phyloP scores from a whole-genome alignment of 1,140 invertebrate species.

The Phenacoccus solenopsis region DNA sequence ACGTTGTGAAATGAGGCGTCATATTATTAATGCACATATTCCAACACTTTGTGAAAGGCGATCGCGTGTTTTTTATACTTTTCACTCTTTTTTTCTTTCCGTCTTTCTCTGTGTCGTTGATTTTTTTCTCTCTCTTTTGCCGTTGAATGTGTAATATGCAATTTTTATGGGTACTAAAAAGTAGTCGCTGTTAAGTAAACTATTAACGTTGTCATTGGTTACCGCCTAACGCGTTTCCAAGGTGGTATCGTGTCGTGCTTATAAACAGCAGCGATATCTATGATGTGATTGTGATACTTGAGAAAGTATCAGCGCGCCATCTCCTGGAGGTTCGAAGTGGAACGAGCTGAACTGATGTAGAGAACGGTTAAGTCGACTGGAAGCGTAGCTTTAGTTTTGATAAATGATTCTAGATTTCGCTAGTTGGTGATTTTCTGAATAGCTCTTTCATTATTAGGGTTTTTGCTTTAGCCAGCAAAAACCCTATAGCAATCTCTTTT shows the following conservation, averaged over 20 bases:
- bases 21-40: slow-evolving; percentile 3
- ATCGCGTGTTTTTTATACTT: neutral
- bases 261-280: neutral
- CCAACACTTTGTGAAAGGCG: neutral
- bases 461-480: too few relatives aligned
- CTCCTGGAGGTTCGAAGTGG: too few relatives aligned
- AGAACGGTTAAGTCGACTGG: too few relatives aligned
- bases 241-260: neutral
- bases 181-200: neutral
- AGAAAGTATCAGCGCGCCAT: too few relatives aligned
- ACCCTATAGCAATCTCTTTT: too few relatives aligned
- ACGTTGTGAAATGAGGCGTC: neutral
- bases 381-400: too few relatives aligned
- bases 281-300: neutral
- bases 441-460: too few relatives aligned
- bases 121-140: neutral
- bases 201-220: neutral
- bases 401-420: too few relatives aligned
- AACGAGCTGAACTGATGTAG: too few relatives aligned
- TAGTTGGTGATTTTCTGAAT: too few relatives aligned
- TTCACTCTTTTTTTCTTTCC: neutral
- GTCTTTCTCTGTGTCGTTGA: neutral
- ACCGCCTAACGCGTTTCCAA: neutral
- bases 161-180: too few relatives aligned
- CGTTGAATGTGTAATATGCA: neutral